Evolutionary conservation across 2,113 vertebrate genomes (phyloP).

Genomic region (Otolemur garnettii): DNA sequence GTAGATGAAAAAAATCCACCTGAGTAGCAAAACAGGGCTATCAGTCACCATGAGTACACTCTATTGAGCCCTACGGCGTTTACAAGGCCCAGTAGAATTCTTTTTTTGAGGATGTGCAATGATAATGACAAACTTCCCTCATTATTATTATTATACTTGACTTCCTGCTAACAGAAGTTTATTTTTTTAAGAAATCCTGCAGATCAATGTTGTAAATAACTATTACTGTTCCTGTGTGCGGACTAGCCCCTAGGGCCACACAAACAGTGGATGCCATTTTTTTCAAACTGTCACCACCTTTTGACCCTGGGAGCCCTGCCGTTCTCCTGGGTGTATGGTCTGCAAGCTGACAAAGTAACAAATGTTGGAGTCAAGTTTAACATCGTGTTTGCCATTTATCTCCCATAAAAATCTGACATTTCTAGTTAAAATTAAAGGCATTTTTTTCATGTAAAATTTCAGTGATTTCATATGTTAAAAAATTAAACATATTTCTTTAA

Average conservation of each 20-base stretch:
- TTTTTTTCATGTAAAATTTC: constrained; percentile 65
- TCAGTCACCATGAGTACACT: neutral
- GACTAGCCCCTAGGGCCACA: constrained; percentile 36
- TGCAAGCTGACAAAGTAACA: constrained; percentile 68
- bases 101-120: neutral
- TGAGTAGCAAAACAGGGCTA: neutral
- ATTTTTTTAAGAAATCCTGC: constrained; percentile 60
- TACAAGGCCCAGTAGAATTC: constrained; percentile 4
- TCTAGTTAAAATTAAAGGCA: constrained; percentile 59
- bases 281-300: constrained; percentile 30
- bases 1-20: neutral
- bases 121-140: constrained; percentile 58
- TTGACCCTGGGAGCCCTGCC: neutral
- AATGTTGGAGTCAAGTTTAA: constrained; percentile 61
- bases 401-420: constrained; percentile 37
- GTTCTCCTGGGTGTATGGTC: neutral
- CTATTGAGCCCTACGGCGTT: neutral
- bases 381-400: constrained; percentile 53
- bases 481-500: constrained; percentile 58
- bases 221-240: neutral
- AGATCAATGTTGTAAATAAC: constrained; percentile 56
- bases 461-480: constrained; percentile 61
- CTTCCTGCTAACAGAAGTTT: constrained; percentile 1
- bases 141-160: constrained; percentile 50
- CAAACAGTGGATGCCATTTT: neutral